phyloP scores from a whole-genome alignment of 2,797 vertebrate species.

The Pipistrellus nathusii region DNA sequence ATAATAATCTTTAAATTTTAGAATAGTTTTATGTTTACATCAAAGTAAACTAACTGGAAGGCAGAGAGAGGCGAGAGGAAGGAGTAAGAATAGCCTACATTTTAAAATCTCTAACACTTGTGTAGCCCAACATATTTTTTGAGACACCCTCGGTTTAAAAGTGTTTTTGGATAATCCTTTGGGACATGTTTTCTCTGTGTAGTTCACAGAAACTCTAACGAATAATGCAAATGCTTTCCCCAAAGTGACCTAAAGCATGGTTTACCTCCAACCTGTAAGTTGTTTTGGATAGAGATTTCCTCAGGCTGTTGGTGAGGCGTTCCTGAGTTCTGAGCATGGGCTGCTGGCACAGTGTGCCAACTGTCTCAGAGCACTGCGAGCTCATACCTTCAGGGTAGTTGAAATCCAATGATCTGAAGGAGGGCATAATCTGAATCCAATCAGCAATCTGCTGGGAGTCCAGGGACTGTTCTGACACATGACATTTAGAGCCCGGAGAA shows the following conservation, averaged over 20 bases:
- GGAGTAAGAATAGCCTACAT: neutral
- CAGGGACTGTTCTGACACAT: neutral
- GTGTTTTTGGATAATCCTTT: neutral
- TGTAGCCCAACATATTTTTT: neutral
- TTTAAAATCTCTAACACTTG: neutral
- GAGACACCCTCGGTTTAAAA: neutral
- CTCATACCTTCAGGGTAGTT: slow-evolving; percentile 47
- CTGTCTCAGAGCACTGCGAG: neutral
- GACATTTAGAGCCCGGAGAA: slow-evolving; percentile 11
- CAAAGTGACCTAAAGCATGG: neutral
- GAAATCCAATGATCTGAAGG: slow-evolving; percentile 20
- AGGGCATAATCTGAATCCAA: slow-evolving; percentile 15
- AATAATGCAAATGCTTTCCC: neutral
- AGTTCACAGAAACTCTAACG: neutral
- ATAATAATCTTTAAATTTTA: neutral
- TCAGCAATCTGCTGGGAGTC: neutral
- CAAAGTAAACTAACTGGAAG: slow-evolving; percentile 2
- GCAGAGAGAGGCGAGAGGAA: neutral
- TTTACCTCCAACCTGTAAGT: neutral
- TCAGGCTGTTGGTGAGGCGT: neutral
- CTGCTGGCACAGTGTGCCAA: neutral
- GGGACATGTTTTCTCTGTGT: neutral
- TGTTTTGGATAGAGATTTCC: neutral
- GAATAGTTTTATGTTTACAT: neutral
- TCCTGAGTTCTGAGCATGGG: neutral